Percentiles rank a stretch among this genome's conserved stretches.
Conservation (phyloP, 2,113 vertebrate species). For the Leucosticte australis region DNA sequence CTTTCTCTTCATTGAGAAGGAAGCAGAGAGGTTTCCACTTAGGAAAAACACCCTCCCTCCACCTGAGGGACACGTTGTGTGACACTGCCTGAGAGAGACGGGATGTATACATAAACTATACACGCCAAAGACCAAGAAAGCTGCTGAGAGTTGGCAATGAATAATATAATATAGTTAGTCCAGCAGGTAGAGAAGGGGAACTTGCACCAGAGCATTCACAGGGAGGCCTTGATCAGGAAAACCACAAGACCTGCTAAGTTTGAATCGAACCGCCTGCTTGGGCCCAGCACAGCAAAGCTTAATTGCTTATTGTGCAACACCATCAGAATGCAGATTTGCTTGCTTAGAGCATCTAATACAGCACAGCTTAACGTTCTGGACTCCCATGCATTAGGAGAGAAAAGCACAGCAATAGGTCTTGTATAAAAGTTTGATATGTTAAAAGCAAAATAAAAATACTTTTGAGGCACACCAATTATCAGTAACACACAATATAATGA, state of each 20-base stretch:
- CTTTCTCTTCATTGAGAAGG: background rate
- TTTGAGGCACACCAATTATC: background rate
- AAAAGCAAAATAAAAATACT: background rate
- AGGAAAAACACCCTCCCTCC: background rate
- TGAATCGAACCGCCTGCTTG: background rate
- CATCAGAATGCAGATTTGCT: background rate
- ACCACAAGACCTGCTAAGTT: background rate
- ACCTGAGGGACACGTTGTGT: background rate
- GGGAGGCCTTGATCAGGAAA: background rate
- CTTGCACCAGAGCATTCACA: background rate
- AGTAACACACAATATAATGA: background rate
- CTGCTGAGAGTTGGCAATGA: background rate
- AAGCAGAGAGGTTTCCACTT: background rate
- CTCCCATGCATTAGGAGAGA: background rate
- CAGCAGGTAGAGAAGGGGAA: background rate
- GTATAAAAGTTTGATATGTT: background rate
- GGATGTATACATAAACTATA: background rate
- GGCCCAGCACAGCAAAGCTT: background rate
- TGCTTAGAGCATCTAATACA: background rate
- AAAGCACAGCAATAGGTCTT: background rate
- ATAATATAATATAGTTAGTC: background rate
- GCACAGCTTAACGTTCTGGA: background rate
- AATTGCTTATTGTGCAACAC: background rate
- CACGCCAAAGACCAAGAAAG: background rate
- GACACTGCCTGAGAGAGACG: rapidly evolving